phyloP scores from a whole-genome alignment of 1,140 invertebrate species.

The Zaprionus ghesquierei region DNA sequence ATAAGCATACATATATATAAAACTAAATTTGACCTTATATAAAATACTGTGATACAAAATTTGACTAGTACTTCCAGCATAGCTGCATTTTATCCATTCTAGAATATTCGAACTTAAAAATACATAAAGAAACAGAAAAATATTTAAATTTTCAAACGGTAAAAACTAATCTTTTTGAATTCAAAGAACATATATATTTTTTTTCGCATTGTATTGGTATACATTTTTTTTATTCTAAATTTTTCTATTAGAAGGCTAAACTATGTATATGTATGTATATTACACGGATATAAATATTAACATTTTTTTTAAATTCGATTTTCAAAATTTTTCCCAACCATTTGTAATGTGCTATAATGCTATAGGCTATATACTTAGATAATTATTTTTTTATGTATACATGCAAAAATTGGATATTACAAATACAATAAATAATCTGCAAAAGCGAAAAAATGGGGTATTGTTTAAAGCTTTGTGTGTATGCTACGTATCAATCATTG shows the following conservation, averaged over 20 bases:
- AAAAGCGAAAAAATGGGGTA: no score
- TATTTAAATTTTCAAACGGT: slow-evolving; percentile 15
- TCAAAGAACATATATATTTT: not conserved
- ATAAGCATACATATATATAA: slow-evolving; percentile 51
- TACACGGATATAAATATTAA: no score
- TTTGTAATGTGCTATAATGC: no score
- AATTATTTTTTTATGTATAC: no score
- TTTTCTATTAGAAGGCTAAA: not conserved
- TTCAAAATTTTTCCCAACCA: no score
- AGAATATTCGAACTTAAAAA: slow-evolving; percentile 79
- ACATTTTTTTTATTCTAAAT: not conserved
- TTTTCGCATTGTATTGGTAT: not conserved
- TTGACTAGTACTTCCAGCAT: slow-evolving; percentile 83
- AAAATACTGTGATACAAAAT: slow-evolving; percentile 83
- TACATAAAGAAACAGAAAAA: not conserved
- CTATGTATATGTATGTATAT: no score
- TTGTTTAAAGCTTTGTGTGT: no score
- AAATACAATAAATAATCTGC: no score
- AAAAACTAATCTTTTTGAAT: not conserved
- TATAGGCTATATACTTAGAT: no score
- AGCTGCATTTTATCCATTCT: slow-evolving; percentile 83
- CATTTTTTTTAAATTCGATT: no score
- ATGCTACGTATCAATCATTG: no score
- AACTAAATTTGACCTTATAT: slow-evolving; percentile 81
- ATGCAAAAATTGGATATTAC: no score